These are phyloP conservation scores for Latrodectus geometricus DNA, from an alignment of 1,140 invertebrate species.

Conservation along the genomic window DNA sequence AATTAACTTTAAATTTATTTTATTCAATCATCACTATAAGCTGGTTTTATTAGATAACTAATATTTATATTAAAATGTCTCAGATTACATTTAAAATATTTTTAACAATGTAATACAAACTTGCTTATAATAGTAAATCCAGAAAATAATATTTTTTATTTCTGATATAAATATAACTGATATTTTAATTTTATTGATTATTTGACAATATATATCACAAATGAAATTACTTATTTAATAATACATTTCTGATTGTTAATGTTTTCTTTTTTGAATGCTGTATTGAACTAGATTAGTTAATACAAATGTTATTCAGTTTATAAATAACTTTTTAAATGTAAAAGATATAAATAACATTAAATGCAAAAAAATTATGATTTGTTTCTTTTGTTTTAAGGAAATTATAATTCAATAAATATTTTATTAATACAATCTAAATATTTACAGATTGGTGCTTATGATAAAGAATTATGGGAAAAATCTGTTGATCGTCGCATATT, in stretches of 20 bases:
- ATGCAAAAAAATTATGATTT: not conserved
- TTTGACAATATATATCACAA: no score
- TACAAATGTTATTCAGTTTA: not conserved
- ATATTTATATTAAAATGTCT: no score
- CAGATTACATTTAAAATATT: no score
- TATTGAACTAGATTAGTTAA: not conserved
- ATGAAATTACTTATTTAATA: no score
- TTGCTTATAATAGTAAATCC: no score
- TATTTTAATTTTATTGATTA: no score
- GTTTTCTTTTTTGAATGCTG: no score
- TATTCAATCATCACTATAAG: not conserved
- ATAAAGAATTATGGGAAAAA: conserved; percentile 96
- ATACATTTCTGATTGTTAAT: no score
- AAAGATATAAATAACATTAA: not conserved
- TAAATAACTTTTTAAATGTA: not conserved
- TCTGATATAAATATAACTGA: no score
- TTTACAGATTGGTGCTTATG: conserved; percentile 89
- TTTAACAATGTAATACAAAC: no score
- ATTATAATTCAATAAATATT: not conserved
- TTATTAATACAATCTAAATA: conserved; percentile 2
- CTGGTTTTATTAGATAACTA: no score
- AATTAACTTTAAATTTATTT: not conserved
- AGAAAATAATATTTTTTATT: no score
- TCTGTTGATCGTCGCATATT: conserved; percentile 90
- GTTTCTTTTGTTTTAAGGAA: not conserved